Evolutionary conservation across 2,797 vertebrate genomes (phyloP).

Genomic region (Chaenodraco wilsoni): DNA sequence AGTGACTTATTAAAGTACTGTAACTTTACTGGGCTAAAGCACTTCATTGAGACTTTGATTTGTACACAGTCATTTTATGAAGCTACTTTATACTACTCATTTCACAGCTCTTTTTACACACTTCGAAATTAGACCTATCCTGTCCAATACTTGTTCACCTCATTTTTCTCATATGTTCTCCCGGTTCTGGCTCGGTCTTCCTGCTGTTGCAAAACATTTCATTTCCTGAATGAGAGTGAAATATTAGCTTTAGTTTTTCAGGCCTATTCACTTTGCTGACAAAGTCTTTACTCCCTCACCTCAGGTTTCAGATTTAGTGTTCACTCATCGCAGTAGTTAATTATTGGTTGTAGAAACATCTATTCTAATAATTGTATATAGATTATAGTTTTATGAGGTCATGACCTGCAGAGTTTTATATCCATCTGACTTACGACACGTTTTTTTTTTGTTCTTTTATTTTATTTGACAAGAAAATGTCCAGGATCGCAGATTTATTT

Average conservation of each 20-base stretch:
- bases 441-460: neutral
- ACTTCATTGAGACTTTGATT: slow-evolving; percentile 34
- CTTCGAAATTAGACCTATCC: slow-evolving; percentile 46
- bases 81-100: slow-evolving; percentile 15
- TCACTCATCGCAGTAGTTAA: slow-evolving; percentile 30
- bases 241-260: slow-evolving; percentile 76
- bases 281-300: slow-evolving; percentile 67
- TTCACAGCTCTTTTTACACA: slow-evolving; percentile 9
- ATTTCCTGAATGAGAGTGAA: slow-evolving; percentile 77
- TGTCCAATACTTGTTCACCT: slow-evolving; percentile 41
- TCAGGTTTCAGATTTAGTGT: slow-evolving; percentile 47
- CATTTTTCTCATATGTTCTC: slow-evolving; percentile 60
- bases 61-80: slow-evolving; percentile 20
- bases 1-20: slow-evolving; percentile 3
- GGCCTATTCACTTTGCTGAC: slow-evolving; percentile 69
- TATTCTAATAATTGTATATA: slow-evolving; percentile 29
- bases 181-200: slow-evolving; percentile 64
- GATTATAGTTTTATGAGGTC: slow-evolving; percentile 45
- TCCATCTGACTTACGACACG: slow-evolving; percentile 35
- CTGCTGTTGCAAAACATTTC: slow-evolving; percentile 80
- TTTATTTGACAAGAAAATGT: slow-evolving; percentile 10
- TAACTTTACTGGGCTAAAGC: slow-evolving; percentile 10
- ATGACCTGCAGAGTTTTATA: slow-evolving; percentile 36
- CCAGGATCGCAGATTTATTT: slow-evolving; percentile 18
- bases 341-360: slow-evolving; percentile 44